These are phyloP conservation scores for Brienomyrus brachyistius DNA, from an alignment of 2,113 vertebrate genomes.

Conservation along the genomic window DNA sequence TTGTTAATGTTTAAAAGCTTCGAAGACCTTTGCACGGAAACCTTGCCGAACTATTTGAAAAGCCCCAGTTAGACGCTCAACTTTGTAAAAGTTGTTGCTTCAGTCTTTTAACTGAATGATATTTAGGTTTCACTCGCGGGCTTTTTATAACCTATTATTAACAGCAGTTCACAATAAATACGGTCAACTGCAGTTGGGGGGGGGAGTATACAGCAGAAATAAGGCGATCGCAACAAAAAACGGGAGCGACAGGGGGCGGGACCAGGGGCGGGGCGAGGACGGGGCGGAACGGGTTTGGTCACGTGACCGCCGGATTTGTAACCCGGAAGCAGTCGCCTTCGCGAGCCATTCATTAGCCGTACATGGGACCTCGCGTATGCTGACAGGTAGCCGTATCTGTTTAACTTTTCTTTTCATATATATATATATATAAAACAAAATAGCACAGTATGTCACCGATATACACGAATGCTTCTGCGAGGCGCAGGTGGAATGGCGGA, in stretches of 20 bases:
- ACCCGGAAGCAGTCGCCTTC: constrained; percentile 52
- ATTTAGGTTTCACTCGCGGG: neutral
- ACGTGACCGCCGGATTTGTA: constrained; percentile 36
- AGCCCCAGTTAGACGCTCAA: neutral
- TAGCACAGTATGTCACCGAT: neutral
- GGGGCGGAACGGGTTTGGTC: constrained; percentile 5
- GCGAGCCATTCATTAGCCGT: constrained; percentile 52
- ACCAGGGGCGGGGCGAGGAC: neutral
- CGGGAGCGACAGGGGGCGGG: neutral
- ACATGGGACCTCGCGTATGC: constrained; percentile 33
- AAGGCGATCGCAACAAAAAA: neutral
- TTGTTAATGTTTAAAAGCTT: constrained; percentile 28
- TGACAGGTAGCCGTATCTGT: constrained; percentile 51
- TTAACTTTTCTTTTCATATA: constrained; percentile 5
- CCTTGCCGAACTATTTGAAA: neutral
- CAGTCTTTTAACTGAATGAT: neutral
- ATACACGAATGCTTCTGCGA: neutral
- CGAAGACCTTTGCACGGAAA: constrained; percentile 20
- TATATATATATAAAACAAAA: neutral
- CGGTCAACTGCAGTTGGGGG: neutral
- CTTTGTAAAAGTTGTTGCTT: neutral
- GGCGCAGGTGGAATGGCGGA: neutral
- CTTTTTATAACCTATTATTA: neutral
- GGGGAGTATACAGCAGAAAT: neutral
- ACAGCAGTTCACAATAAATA: neutral